Evolutionary conservation across 2,113 vertebrate species (phyloP).

Genomic region (Trichomycterus rosablanca): DNA sequence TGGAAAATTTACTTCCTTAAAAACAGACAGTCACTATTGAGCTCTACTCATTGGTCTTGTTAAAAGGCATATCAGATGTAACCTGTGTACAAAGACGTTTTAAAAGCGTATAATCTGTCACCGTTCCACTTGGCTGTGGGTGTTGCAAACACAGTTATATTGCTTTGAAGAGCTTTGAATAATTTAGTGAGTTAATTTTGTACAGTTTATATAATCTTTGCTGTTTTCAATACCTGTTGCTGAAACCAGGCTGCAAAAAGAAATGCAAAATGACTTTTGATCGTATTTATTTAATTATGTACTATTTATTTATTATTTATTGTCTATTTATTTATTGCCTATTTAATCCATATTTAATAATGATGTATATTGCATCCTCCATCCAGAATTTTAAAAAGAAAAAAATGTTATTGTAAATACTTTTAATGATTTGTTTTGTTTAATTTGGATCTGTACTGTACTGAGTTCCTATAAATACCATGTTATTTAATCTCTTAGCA

Average conservation of each 20-base stretch:
- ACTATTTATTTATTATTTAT: constrained; percentile 32
- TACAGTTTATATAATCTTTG: constrained; percentile 30
- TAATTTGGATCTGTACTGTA: no score
- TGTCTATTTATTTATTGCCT: constrained; percentile 37
- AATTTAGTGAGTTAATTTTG: constrained; percentile 21
- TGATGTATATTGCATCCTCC: background rate
- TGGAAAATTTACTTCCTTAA: no score
- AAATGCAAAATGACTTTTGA: constrained; percentile 54
- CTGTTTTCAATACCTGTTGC: constrained; percentile 24
- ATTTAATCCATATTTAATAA: no score
- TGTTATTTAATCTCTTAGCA: no score
- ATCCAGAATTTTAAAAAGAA: background rate
- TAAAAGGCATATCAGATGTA: constrained; percentile 23
- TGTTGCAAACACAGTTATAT: constrained; percentile 24
- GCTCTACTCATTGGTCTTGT: constrained; percentile 10
- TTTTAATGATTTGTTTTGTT: no score
- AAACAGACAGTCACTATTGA: no score
- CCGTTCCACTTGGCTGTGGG: constrained; percentile 28
- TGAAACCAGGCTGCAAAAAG: constrained; percentile 58
- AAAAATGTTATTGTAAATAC: no score
- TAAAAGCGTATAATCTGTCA: constrained; percentile 23
- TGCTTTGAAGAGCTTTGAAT: constrained; percentile 21
- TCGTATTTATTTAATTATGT: constrained; percentile 48
- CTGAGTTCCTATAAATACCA: no score
- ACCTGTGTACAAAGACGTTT: constrained; percentile 23